A percentile compares a stretch with the other conserved stretches of the same genome.
Conservation (phyloP, 2,113 vertebrate genomes). For the Toxotes chatareus region DNA sequence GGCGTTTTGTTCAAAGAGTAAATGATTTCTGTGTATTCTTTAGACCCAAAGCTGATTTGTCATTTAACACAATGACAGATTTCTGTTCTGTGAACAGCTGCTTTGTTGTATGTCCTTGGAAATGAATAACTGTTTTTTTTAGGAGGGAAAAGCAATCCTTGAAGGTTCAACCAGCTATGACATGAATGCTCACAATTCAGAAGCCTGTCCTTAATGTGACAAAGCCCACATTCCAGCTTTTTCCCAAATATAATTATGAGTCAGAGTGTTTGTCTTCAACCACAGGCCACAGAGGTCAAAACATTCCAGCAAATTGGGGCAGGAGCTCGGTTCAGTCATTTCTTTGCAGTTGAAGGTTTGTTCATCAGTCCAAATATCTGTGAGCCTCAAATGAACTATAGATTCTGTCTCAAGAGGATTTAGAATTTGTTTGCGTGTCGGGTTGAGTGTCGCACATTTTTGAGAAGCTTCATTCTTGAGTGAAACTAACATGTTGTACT, state of each 20-base stretch:
- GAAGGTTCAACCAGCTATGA: constrained; percentile 15
- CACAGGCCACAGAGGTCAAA: constrained; percentile 39
- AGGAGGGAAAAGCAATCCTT: background rate
- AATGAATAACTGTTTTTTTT: background rate
- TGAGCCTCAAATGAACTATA: background rate
- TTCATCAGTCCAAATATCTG: background rate
- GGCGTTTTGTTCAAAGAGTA: background rate
- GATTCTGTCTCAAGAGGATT: background rate
- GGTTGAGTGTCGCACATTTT: background rate
- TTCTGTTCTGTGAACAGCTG: background rate
- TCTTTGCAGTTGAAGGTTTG: constrained; percentile 2
- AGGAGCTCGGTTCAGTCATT: constrained; percentile 27
- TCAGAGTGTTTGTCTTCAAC: constrained; percentile 11
- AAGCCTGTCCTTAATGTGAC: constrained; percentile 30
- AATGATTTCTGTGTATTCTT: background rate
- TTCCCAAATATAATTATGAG: constrained; percentile 49
- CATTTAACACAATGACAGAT: background rate
- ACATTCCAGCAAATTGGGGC: constrained; percentile 31
- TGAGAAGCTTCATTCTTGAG: background rate
- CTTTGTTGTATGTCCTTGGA: background rate
- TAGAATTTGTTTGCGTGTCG: background rate
- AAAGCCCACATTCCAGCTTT: constrained; percentile 54
- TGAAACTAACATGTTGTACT: too few relatives aligned
- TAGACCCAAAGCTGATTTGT: background rate
- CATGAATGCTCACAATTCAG: constrained; percentile 12